Base-by-base conservation (phyloP, 2,797 vertebrate species). In the Aldrovandia affinis region DNA sequence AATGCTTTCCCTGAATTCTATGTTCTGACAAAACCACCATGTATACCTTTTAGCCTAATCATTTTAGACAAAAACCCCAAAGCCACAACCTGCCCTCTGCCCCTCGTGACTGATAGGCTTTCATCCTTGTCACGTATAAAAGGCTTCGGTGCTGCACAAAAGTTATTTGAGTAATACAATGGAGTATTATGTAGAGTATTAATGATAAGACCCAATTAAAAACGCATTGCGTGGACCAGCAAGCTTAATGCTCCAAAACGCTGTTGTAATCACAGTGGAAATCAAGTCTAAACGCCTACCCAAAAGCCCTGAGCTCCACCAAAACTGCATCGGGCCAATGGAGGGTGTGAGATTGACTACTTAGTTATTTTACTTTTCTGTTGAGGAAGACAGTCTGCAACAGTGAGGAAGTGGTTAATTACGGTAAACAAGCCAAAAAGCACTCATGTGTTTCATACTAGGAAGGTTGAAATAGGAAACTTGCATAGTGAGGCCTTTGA, bases 301-400 rank as follows among this genome's bases (percentile, higher is more conserved):
- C 70, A 22, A 75, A 22, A 44, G 70, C 70, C 70, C 70, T n/a
- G 70, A 75, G 70, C 70, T 44, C 44, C 42, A 44, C 42, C 39
- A n/a, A n/a, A 47, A 75, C 70, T 70, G 65, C 65, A 70, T 63
- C 33, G 15, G 63, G 12, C 63, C 63, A 5, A 36, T 18, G 3
- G 28, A 70, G 65, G 65, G 33, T 3, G 3, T 36, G 10, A 12
- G 30, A 70, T 3, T 36, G 65, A 70, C 25, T 36, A 36, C 65
- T n/a, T 25, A 75, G 7, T 57, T 57, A 57, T 57, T 75, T 75
- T 2, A 44, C 39, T 44, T 75, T 73, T 75, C 44, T 14, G 70
- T 39, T 44, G 42, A 44, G 39, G 36, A 73, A 39, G 20, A 75
- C 18, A 44, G 22, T 44, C 20, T 77, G 22, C 9, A 70, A 47